Conservation (phyloP, 2,797 vertebrate genomes). For the Clarias pachynema region DNA sequence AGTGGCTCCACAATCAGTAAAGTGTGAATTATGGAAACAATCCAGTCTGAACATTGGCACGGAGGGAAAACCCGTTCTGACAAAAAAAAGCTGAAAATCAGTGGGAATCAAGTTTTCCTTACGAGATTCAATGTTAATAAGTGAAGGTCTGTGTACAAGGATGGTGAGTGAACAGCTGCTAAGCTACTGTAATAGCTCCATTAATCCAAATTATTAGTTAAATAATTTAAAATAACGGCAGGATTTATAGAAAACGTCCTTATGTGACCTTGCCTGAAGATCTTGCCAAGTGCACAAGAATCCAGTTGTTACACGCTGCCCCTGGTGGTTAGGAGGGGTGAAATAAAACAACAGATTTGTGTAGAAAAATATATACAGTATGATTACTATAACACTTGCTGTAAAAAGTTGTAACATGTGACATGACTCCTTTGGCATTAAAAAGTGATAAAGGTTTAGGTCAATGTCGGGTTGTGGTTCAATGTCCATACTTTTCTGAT, state of each 20-base stretch:
- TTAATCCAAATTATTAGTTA: background rate
- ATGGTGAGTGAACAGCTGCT: background rate
- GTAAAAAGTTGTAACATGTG: background rate
- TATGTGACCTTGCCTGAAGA: background rate
- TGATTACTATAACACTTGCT: background rate
- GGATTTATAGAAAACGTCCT: constrained; percentile 7
- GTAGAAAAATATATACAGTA: background rate
- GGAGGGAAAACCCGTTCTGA: background rate
- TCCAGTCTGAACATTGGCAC: background rate
- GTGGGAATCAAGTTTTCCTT: background rate
- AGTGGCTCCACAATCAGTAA: background rate
- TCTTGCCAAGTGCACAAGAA: background rate
- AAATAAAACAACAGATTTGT: background rate
- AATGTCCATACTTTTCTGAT: background rate
- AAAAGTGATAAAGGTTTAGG: background rate
- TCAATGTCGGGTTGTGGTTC: background rate
- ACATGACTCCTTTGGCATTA: background rate
- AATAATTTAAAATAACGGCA: background rate
- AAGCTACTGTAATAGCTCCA: no score
- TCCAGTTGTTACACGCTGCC: background rate
- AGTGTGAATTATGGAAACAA: background rate
- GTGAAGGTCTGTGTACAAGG: background rate
- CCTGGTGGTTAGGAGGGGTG: background rate
- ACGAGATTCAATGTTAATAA: background rate
- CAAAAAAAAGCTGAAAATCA: background rate